Base-by-base conservation (phyloP, 2,888 invertebrate species). In the Agrotis exclamationis region DNA sequence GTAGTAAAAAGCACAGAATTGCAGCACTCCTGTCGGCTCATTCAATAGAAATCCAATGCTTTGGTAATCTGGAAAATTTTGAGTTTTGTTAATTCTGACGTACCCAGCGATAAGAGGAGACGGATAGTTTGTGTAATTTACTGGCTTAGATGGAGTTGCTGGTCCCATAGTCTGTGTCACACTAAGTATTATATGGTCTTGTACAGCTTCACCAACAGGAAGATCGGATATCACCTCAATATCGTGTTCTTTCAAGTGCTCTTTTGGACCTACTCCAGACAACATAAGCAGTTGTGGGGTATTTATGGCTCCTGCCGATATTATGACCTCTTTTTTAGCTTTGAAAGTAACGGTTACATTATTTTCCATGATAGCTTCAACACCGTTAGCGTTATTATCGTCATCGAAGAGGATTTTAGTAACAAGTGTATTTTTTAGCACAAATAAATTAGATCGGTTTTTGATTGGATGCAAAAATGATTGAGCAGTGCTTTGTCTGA, bases 51-150 rank as follows among this genome's bases (percentile, higher is more conserved):
- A 71, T 57, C 70, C 79, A 14, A 88, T 33, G 1, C 80, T 77
- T 71, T 89, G 84, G 82, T 94, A 95, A 70, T 94, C 91, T 64
- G 96, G 93, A n/a, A 94, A 88, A 48, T 93, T 90, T 16, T 96
- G 96, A 72, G 90, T 67, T 96, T 96, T 84, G 97, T 97, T 69
- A 97, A 95, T 28, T 96, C 97, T 9, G 97, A 97, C 57, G 87
- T 89, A 85, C 3, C 89, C 91, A 18, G 79, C 51, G 9, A 89
- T 80, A 4, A 73, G 45, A 39, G 87, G 77, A 6, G 76, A 28
- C 0, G 88, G 86, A 69, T 79, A 86, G 2, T 93, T 87, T 0
- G 95, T 87, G 2, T n/a, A 7, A 71, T 59, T 11, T 13, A 59
- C 22, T 1, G 59, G n/a, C 6, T 70, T 28, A 4, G 76, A 94